Conservation (phyloP, 2,113 vertebrate species). For the Mobula hypostoma region DNA sequence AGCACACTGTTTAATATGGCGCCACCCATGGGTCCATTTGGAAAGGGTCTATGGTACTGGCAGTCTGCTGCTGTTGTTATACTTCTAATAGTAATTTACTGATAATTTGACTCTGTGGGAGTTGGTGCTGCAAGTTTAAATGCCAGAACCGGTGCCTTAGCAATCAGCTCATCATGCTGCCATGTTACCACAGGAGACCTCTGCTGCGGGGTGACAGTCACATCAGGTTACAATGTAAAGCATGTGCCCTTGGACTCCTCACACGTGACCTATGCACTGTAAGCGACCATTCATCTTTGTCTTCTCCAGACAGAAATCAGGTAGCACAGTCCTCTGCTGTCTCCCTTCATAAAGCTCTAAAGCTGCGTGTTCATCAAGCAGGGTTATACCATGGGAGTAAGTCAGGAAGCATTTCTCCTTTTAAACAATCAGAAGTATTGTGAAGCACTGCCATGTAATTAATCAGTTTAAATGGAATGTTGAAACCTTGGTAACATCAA, state of each 20-base stretch:
- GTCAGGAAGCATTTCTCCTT: slow-evolving; percentile 15
- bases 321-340: slow-evolving; percentile 47
- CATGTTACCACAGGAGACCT: slow-evolving; percentile 47
- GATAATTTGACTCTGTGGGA: slow-evolving; percentile 55
- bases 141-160: slow-evolving; percentile 60
- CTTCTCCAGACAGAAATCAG: slow-evolving; percentile 53
- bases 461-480: not conserved
- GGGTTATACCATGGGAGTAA: not conserved
- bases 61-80: slow-evolving; percentile 35
- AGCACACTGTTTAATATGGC: slow-evolving; percentile 27
- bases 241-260: slow-evolving; percentile 59
- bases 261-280: slow-evolving; percentile 61
- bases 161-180: slow-evolving; percentile 52
- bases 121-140: slow-evolving; percentile 50
- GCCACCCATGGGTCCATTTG: slow-evolving; percentile 35
- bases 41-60: slow-evolving; percentile 20
- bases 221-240: slow-evolving; percentile 59
- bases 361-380: not conserved
- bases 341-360: slow-evolving; percentile 40
- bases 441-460: not conserved
- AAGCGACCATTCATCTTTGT: slow-evolving; percentile 55
- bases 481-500: not conserved
- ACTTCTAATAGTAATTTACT: slow-evolving; percentile 50
- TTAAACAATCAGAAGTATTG: not conserved
- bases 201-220: slow-evolving; percentile 58